Conservation (phyloP, 1,140 invertebrate species). For the Saxidomus purpurata region DNA sequence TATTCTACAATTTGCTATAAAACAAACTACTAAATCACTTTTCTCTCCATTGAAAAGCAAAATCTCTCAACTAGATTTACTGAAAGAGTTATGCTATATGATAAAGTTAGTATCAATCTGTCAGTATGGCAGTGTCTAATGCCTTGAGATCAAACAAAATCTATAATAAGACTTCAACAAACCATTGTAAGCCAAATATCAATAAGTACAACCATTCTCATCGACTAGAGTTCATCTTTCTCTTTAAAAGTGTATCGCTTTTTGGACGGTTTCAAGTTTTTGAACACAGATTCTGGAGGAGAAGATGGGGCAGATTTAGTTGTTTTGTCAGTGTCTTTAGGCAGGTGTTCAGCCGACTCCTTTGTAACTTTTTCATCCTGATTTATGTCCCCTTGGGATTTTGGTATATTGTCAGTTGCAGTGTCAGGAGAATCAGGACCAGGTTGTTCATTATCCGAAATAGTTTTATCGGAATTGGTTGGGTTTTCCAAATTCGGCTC, state of each 20-base stretch:
- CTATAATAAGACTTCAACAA: not conserved
- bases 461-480: not conserved
- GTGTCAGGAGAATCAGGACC: not conserved
- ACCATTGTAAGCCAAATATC: not conserved
- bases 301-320: conserved; percentile 89
- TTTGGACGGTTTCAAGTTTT: conserved; percentile 97
- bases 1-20: no score
- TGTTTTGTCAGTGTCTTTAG: conserved; percentile 15
- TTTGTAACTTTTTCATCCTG: not conserved
- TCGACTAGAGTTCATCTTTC: conserved; percentile 57
- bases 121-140: no score
- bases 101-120: no score
- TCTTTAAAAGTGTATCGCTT: conserved; percentile 95
- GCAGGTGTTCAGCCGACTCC: conserved; percentile 4
- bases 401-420: not conserved
- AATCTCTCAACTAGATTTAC: no score
- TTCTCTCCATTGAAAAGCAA: no score
- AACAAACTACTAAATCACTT: no score
- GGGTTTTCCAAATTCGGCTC: not conserved
- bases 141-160: no score
- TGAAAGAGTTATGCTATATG: no score
- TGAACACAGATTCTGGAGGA: conserved; percentile 99
- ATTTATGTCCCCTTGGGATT: not conserved
- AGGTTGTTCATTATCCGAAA: not conserved
- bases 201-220: not conserved